Percentiles rank a stretch among this genome's conserved stretches.
Conservation (phyloP, 2,888 invertebrate species). For the Branchellion lobata region DNA sequence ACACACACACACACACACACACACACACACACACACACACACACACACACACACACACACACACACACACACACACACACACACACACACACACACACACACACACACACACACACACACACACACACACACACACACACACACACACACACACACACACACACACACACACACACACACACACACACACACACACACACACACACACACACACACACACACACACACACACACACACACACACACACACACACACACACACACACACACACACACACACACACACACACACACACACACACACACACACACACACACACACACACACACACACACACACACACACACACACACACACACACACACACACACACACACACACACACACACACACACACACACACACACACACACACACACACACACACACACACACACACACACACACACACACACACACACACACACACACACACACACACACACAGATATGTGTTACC, state of each 20-base stretch:
- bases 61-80: conserved; percentile 7
- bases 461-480: conserved; percentile 19
- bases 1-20: conserved; percentile 23
- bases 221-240: conserved; percentile 23
- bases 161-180: not conserved
- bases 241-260: conserved; percentile 17
- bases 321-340: conserved; percentile 15
- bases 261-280: conserved; percentile 14
- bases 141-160: conserved; percentile 17
- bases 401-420: conserved; percentile 20
- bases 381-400: conserved; percentile 23
- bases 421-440: not conserved
- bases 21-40: conserved; percentile 5
- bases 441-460: conserved; percentile 12
- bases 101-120: conserved; percentile 14
- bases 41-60: conserved; percentile 12
- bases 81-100: conserved; percentile 25
- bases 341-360: conserved; percentile 25
- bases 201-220: conserved; percentile 16
- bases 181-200: conserved; percentile 13
- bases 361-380: conserved; percentile 13
- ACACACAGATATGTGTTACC: conserved; percentile 14
- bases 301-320: conserved; percentile 7
- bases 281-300: conserved; percentile 12
- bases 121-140: conserved; percentile 25